These are phyloP conservation scores for Sardina pilchardus DNA, from an alignment of 2,113 vertebrate species.

Conservation along the genomic window DNA sequence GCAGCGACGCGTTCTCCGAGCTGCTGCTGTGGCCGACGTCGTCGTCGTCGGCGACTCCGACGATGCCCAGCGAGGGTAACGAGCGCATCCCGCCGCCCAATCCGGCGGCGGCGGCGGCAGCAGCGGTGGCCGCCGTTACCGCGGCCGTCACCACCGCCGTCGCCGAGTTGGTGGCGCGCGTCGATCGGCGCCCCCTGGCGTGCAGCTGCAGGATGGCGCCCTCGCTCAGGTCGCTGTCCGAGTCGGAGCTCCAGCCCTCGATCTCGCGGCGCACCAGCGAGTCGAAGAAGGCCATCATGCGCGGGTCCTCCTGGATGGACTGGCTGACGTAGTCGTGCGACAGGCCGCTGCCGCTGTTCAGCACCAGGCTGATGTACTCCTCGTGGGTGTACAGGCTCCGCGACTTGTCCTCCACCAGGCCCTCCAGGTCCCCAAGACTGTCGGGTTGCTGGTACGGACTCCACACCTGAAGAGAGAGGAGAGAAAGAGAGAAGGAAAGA, in stretches of 20 bases:
- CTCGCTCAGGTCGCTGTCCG: slow-evolving; percentile 91
- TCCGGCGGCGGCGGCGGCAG: background rate
- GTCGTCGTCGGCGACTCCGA: background rate
- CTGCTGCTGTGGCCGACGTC: slow-evolving; percentile 67
- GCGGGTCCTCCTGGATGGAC: slow-evolving; percentile 94
- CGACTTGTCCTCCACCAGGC: slow-evolving; percentile 89
- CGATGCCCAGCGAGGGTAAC: background rate
- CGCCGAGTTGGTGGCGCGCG: slow-evolving; percentile 58
- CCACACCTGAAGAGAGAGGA: slow-evolving; percentile 80
- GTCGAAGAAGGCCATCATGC: slow-evolving; percentile 99
- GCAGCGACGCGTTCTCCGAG: slow-evolving; percentile 78
- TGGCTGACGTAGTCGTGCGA: slow-evolving; percentile 98
- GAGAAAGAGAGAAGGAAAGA: background rate
- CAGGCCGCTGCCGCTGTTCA: slow-evolving; percentile 94
- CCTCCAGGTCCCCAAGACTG: slow-evolving; percentile 90
- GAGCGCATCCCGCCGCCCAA: background rate
- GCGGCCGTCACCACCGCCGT: background rate
- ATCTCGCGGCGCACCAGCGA: slow-evolving; percentile 96
- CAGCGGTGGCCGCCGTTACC: slow-evolving; percentile 7
- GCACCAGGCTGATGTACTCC: slow-evolving; percentile 96
- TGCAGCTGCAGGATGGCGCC: slow-evolving; percentile 95
- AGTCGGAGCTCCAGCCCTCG: slow-evolving; percentile 97
- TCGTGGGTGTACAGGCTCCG: slow-evolving; percentile 96
- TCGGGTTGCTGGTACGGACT: slow-evolving; percentile 96
- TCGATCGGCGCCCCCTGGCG: slow-evolving; percentile 76